Percentiles rank a stretch among this genome's conserved stretches.
Evolutionary conservation across 2,113 vertebrate genomes (phyloP).

Genomic region (Xenopus borealis): DNA sequence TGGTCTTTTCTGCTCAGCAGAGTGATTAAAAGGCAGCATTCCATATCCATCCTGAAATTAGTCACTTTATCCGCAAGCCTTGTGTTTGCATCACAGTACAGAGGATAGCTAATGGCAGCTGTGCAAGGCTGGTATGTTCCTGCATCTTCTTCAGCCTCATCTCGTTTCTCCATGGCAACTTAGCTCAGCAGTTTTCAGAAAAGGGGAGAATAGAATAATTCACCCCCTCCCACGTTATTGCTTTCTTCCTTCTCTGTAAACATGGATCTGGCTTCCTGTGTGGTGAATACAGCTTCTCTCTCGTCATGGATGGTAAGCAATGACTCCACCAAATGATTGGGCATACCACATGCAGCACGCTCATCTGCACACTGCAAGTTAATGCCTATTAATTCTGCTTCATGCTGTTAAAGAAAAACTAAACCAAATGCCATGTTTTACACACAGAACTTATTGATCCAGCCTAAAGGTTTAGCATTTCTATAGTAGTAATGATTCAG

Average conservation of each 20-base stretch:
- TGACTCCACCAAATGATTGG: not conserved
- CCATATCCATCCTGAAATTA: constrained; percentile 20
- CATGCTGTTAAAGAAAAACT: too few species aligned
- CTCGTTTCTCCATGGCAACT: constrained; percentile 68
- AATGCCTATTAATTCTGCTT: constrained; percentile 1
- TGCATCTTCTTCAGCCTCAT: constrained; percentile 47
- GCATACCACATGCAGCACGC: not conserved
- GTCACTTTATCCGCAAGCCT: constrained; percentile 32
- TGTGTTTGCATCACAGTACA: constrained; percentile 29
- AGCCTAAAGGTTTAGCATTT: too few species aligned
- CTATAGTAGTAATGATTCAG: too few species aligned
- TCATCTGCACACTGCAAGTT: constrained; percentile 13
- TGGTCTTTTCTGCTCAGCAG: constrained; percentile 50
- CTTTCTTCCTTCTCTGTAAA: too few species aligned
- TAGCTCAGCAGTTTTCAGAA: constrained; percentile 52
- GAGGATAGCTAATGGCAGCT: constrained; percentile 51
- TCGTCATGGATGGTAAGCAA: not conserved
- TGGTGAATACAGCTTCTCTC: not conserved
- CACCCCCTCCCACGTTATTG: not conserved
- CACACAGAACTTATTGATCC: too few species aligned
- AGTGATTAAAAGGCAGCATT: constrained; percentile 33
- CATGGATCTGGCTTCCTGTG: too few species aligned
- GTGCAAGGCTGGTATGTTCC: constrained; percentile 55
- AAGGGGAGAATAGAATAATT: constrained; percentile 50
- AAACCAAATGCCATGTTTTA: too few species aligned